Evolutionary conservation across 2,113 vertebrate genomes (phyloP).

Genomic region (Sinosuthora webbiana): DNA sequence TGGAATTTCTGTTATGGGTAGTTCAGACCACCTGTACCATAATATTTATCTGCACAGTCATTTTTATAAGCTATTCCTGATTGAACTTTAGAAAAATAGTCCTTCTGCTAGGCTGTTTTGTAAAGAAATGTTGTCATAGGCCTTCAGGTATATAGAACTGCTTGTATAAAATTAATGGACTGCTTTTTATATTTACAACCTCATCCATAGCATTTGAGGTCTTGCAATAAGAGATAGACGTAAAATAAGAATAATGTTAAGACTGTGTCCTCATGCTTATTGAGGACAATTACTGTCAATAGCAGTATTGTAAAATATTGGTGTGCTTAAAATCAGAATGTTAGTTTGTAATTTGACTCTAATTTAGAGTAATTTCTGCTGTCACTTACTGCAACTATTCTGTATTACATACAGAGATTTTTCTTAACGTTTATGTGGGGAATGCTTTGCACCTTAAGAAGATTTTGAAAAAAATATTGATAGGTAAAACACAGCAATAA

Average conservation of each 20-base stretch:
- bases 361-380: slow-evolving; percentile 43
- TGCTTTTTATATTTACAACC: slow-evolving; percentile 68
- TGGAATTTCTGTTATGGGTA: not conserved
- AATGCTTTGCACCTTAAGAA: not conserved
- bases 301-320: slow-evolving; percentile 28
- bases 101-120: slow-evolving; percentile 52
- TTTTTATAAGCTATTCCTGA: slow-evolving; percentile 28
- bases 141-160: slow-evolving; percentile 62
- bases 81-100: slow-evolving; percentile 47
- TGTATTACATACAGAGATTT: not conserved
- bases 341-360: slow-evolving; percentile 15
- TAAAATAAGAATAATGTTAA: slow-evolving; percentile 57
- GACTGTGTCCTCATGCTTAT: not conserved
- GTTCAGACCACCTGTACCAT: not conserved
- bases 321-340: slow-evolving; percentile 32
- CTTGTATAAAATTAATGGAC: slow-evolving; percentile 72
- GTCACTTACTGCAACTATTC: not conserved
- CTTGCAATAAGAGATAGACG: slow-evolving; percentile 30
- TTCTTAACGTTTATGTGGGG: not conserved
- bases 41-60: not conserved
- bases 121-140: slow-evolving; percentile 55
- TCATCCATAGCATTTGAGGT: slow-evolving; percentile 12
- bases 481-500: not conserved
- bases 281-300: slow-evolving; percentile 17
- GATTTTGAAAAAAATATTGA: not conserved